Evolutionary conservation across 2,113 vertebrate species (phyloP), one percentile per base, ranked within the genome.

Genomic region (Picathartes gymnocephalus): DNA sequence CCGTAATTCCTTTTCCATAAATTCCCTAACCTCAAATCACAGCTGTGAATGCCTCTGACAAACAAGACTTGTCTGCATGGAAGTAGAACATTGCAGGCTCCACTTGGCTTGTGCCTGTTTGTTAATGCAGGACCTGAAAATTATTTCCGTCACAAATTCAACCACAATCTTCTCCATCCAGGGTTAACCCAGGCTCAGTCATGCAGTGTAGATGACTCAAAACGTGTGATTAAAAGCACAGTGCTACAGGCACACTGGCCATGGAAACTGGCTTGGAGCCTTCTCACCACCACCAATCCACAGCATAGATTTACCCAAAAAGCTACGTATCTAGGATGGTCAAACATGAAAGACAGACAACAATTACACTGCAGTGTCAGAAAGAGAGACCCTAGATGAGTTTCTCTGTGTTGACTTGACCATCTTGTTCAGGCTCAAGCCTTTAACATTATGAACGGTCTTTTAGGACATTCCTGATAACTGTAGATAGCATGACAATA

Each of bases 1-100:
- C 57, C 33, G 16, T 95, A 93, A 96, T 84, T 94, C 93, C 73
- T 76, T 92, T 84, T 88, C 90, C 92, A 96, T 94, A 90, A 93
- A 96, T 94, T 71, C 88, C 69, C 65, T 69, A 88, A 83, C 89
- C 81, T 88, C 92, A 83, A 81, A 81, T 90, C 92, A 68, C 72
- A 93, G 93, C 61, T 76, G 13, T 76, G 53, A 96, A 74, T 40
- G 76, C 39, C 60, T 93, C 89, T 86, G 76, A 94, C 90, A 95
- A 95, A 78, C 69, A 92, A 80, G 85, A 83, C 85, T 78, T 83
- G 88, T 86, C 85, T 93, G 71, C 79, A 40, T 88, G 76, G 51
- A 62, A 93, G 76, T 79, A 92, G 44, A 96, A 84, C 64, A 33
- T 10, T 86, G 60, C 72, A 68, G 84, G 65, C 53, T 81, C 42